Evolutionary conservation across 2,888 invertebrate species (phyloP).

Genomic region (Caenorhabditis uteleia): DNA sequence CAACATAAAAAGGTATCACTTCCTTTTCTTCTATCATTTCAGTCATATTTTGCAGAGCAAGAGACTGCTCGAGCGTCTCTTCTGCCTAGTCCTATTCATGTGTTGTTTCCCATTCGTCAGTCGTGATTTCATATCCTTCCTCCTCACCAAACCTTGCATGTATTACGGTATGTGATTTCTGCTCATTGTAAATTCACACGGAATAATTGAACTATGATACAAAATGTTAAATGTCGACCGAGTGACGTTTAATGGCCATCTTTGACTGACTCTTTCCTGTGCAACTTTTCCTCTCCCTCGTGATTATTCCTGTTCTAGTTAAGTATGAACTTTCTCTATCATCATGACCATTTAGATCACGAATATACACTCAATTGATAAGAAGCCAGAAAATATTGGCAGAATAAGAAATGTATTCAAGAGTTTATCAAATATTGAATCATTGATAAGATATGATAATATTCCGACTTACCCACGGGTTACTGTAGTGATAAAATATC

Average conservation of each 20-base stretch:
- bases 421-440: too few species aligned
- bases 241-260: too few species aligned
- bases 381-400: too few species aligned
- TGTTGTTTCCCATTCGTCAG: conserved; percentile 26
- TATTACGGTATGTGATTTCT: conserved; percentile 2
- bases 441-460: conserved; percentile 12
- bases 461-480: conserved; percentile 2
- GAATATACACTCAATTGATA: too few species aligned
- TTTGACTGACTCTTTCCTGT: too few species aligned
- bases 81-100: conserved; percentile 21
- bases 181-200: conserved; percentile 13
- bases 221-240: too few species aligned
- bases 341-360: too few species aligned
- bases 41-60: conserved; percentile 16
- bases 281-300: too few species aligned
- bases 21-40: background rate
- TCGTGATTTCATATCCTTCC: conserved; percentile 20
- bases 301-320: too few species aligned
- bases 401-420: too few species aligned
- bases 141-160: conserved; percentile 20
- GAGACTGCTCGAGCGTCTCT: conserved; percentile 22
- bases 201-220: conserved; percentile 3
- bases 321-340: too few species aligned
- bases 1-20: conserved; percentile 8
- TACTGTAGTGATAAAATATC: conserved; percentile 11